A percentile compares a stretch with the other conserved stretches of the same genome.
Conservation (phyloP, 2,888 invertebrate genomes). For the Drosophila pseudotakahashii region DNA sequence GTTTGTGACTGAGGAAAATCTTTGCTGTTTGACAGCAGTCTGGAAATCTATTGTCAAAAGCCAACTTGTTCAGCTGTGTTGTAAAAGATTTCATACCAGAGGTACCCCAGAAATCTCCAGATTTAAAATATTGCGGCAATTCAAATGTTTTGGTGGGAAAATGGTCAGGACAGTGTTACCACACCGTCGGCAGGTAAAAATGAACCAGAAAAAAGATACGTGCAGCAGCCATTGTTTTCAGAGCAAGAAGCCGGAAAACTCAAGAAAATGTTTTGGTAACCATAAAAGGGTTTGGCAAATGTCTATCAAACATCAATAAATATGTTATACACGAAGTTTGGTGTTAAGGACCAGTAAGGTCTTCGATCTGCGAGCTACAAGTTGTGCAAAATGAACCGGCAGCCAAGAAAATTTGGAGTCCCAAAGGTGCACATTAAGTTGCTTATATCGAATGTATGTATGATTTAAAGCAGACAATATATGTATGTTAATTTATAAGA, state of each 20-base stretch:
- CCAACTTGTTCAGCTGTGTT: not conserved
- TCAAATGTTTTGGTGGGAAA: slow-evolving; percentile 17
- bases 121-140: not conserved
- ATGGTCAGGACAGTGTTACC: slow-evolving; percentile 21
- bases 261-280: not conserved
- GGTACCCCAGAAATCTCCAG: not conserved
- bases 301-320: too few relatives aligned
- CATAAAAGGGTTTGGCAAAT: not conserved
- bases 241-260: slow-evolving; percentile 25
- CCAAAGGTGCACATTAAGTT: too few relatives aligned
- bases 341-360: too few relatives aligned
- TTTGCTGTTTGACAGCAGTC: not conserved
- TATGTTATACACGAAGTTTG: not conserved
- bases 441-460: not conserved
- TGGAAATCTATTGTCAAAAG: not conserved
- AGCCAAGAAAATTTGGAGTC: not conserved
- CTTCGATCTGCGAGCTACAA: not conserved
- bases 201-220: slow-evolving; percentile 1
- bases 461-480: not conserved
- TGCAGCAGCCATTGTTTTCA: slow-evolving; percentile 27
- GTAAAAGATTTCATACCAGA: not conserved
- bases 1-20: not conserved
- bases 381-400: not conserved
- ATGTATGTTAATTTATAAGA: not conserved
- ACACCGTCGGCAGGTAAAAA: slow-evolving; percentile 2